Percentiles rank a stretch among this genome's conserved stretches.
Conservation (phyloP, 2,888 invertebrate genomes). For the Harpalus rufipes region DNA sequence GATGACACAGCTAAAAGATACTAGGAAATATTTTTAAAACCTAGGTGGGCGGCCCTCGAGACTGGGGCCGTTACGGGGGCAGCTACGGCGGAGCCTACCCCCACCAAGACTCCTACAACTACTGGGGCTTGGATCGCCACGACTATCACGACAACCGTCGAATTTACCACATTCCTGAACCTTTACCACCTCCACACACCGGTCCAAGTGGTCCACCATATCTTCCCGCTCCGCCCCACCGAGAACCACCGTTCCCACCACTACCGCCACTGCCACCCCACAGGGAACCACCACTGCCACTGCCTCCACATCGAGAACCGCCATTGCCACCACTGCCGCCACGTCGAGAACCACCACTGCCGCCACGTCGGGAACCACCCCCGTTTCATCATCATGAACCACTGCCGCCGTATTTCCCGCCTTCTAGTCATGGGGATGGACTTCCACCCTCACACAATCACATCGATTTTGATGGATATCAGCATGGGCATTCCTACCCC, state of each 20-base stretch:
- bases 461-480: constrained; percentile 72
- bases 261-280: constrained; percentile 67
- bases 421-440: constrained; percentile 22
- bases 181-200: constrained; percentile 36
- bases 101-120: constrained; percentile 71
- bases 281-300: background rate
- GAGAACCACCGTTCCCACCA: constrained; percentile 5
- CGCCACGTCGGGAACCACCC: background rate
- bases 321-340: background rate
- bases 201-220: constrained; percentile 15
- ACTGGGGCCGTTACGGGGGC: constrained; percentile 76
- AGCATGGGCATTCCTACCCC: constrained; percentile 70
- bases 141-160: constrained; percentile 20
- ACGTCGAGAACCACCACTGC: background rate
- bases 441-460: constrained; percentile 32
- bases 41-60: constrained; percentile 72
- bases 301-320: background rate
- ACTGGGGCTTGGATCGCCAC: constrained; percentile 72
- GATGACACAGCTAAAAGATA: no score
- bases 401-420: background rate
- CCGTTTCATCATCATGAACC: constrained; percentile 7
- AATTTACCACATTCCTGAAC: constrained; percentile 21
- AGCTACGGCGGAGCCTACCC: constrained; percentile 72
- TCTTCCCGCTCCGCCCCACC: background rate
- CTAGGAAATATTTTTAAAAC: background rate